Percentiles rank a stretch among this genome's conserved stretches.
Conservation (phyloP, 1,140 invertebrate genomes). For the Metaphire vulgaris region DNA sequence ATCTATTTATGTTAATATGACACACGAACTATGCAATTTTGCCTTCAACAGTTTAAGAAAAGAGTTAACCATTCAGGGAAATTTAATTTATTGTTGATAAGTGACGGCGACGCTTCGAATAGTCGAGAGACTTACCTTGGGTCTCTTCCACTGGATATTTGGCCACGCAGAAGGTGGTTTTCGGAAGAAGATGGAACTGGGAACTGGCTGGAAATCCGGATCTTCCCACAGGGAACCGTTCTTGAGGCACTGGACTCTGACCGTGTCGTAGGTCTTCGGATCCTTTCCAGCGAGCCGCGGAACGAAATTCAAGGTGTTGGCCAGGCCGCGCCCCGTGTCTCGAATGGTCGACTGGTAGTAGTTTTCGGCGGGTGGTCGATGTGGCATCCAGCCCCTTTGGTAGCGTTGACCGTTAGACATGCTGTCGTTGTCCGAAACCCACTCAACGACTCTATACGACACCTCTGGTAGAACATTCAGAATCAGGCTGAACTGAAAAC, state of each 20-base stretch:
- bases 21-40: too few relatives aligned
- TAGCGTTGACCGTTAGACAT: not conserved
- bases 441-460: too few relatives aligned
- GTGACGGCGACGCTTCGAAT: too few relatives aligned
- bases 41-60: too few relatives aligned
- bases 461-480: too few relatives aligned
- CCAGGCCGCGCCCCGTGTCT: slow-evolving; percentile 15
- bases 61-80: too few relatives aligned
- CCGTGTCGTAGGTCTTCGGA: slow-evolving; percentile 39
- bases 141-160: slow-evolving; percentile 47
- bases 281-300: slow-evolving; percentile 1
- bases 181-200: slow-evolving; percentile 45
- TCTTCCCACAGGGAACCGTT: slow-evolving; percentile 45
- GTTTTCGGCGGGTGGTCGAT: not conserved
- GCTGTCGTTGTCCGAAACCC: too few relatives aligned
- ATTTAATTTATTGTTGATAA: too few relatives aligned
- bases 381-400: not conserved
- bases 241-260: slow-evolving; percentile 38
- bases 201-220: slow-evolving; percentile 43
- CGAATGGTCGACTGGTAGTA: slow-evolving; percentile 9
- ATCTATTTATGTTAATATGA: too few relatives aligned
- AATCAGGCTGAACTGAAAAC: too few relatives aligned
- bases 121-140: too few relatives aligned
- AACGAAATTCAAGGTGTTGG: not conserved
- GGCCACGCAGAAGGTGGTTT: slow-evolving; percentile 30